These are phyloP conservation scores for Sarcophaga peregrina DNA, from an alignment of 1,140 invertebrate species.

Conservation along the genomic window DNA sequence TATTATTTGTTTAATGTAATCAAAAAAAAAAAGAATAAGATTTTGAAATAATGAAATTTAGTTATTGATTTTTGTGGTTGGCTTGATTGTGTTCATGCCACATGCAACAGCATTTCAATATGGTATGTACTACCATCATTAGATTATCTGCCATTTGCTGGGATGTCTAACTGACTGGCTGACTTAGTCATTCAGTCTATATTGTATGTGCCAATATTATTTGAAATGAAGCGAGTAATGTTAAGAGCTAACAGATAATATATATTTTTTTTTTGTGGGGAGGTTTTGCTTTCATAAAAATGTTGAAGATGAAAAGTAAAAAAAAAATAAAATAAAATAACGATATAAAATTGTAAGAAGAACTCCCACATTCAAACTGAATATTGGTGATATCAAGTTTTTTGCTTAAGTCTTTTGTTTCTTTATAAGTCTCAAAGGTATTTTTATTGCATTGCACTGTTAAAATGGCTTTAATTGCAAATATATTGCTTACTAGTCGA, in stretches of 20 bases:
- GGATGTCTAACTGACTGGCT: neutral
- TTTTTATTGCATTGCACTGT: neutral
- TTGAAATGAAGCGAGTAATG: neutral
- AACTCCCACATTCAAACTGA: conserved; percentile 12
- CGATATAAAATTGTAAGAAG: neutral
- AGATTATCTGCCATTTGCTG: neutral
- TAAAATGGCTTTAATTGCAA: neutral
- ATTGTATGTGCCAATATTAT: neutral
- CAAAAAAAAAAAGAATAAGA: neutral
- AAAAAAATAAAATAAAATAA: neutral
- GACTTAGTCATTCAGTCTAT: neutral
- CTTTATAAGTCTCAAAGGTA: neutral
- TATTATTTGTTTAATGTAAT: neutral
- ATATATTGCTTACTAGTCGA: neutral
- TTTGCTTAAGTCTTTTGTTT: neutral
- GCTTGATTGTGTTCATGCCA: conserved; percentile 5
- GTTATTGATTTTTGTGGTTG: conserved; percentile 18
- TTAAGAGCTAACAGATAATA: neutral
- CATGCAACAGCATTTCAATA: conserved; percentile 4
- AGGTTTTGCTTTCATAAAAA: neutral
- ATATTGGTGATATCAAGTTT: neutral
- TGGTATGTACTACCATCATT: conserved; percentile 3
- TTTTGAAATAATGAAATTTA: conserved; percentile 19
- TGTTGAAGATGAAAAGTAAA: neutral
- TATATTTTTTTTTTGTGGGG: neutral